Conservation (phyloP, 2,113 vertebrate species). For the Eubucco bourcierii region DNA sequence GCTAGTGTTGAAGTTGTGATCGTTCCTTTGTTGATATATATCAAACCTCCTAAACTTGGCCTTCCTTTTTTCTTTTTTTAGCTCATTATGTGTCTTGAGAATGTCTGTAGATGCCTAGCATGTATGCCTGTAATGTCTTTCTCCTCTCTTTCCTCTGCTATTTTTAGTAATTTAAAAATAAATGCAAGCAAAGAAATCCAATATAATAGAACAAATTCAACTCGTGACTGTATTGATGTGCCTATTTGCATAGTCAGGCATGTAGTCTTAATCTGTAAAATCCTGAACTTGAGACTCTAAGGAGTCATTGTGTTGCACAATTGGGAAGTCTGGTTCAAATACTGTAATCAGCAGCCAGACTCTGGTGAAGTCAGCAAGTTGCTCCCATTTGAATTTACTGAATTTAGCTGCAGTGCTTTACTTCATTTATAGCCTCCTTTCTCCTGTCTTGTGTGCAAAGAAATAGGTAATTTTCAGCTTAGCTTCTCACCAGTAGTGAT, state of each 20-base stretch:
- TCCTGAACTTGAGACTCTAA: slow-evolving; percentile 3
- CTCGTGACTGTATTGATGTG: neutral
- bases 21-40: neutral
- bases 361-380: slow-evolving; percentile 15
- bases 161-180: no score
- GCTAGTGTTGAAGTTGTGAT: neutral
- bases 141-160: neutral
- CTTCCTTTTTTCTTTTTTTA: neutral
- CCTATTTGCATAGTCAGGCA: neutral
- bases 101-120: neutral
- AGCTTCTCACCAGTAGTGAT: slow-evolving; percentile 40
- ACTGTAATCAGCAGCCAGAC: neutral
- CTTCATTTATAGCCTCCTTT: slow-evolving; percentile 2
- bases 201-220: neutral
- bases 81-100: neutral
- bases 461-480: slow-evolving; percentile 59
- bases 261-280: slow-evolving; percentile 28
- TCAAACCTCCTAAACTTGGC: neutral
- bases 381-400: slow-evolving; percentile 16
- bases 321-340: slow-evolving; percentile 34
- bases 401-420: slow-evolving; percentile 6
- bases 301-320: neutral
- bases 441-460: neutral
- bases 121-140: neutral
- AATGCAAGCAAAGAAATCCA: neutral